phyloP scores from a whole-genome alignment of 2,797 vertebrate genomes.

The Sternarchorhynchus goeldii region DNA sequence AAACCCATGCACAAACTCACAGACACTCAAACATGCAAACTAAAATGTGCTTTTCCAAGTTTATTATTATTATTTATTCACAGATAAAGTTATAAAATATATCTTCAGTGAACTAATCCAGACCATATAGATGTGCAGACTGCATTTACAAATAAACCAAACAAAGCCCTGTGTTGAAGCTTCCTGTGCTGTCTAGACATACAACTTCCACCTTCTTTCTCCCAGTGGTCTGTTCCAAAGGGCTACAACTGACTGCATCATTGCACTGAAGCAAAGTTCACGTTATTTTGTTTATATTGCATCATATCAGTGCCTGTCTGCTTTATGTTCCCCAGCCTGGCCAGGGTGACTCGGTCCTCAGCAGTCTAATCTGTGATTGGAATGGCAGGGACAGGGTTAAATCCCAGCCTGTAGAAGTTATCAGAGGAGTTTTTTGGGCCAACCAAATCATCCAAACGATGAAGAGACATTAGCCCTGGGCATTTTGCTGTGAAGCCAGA shows the following conservation, averaged over 20 bases:
- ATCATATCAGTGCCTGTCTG: conserved; percentile 12
- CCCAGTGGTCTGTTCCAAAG: not conserved
- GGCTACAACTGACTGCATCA: not conserved
- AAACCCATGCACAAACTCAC: not conserved
- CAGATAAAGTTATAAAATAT: not conserved
- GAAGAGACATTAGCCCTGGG: not conserved
- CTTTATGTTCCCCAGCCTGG: not conserved
- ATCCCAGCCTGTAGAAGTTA: conserved; percentile 9
- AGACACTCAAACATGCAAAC: not conserved
- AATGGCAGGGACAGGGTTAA: not conserved
- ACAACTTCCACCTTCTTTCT: too few species aligned
- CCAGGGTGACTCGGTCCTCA: conserved; percentile 23
- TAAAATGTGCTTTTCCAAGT: not conserved
- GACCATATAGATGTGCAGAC: not conserved
- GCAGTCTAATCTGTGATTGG: conserved; percentile 19
- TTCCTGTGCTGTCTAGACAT: too few species aligned
- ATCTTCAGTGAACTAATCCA: not conserved
- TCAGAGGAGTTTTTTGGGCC: not conserved
- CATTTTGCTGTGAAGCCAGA: not conserved
- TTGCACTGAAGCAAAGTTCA: conserved; percentile 6
- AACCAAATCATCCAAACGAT: not conserved
- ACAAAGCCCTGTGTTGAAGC: not conserved
- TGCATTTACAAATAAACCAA: not conserved
- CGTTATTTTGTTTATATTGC: conserved; percentile 27
- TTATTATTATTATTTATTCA: not conserved